Percentiles rank a stretch among this genome's conserved stretches.
These are phyloP conservation scores for Protonibea diacanthus DNA, from an alignment of 2,797 vertebrate species.

Conservation along the genomic window DNA sequence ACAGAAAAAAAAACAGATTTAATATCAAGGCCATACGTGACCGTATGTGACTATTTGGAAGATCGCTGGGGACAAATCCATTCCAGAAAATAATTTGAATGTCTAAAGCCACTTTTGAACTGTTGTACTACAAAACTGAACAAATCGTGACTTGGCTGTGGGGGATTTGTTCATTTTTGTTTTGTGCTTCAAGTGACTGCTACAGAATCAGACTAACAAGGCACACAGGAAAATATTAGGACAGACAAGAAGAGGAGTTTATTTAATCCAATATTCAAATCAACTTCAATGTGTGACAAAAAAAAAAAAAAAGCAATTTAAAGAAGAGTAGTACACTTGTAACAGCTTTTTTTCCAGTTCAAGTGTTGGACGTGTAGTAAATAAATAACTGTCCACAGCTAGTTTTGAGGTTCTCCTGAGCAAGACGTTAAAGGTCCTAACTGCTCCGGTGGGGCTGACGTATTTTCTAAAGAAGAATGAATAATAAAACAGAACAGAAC, in stretches of 20 bases:
- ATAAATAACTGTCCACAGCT: constrained; percentile 27
- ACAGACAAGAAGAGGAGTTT: neutral
- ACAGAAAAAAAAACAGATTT: neutral
- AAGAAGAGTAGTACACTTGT: neutral
- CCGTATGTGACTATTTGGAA: neutral
- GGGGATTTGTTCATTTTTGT: neutral
- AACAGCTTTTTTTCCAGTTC: constrained; percentile 4
- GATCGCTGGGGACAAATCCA: constrained; percentile 11
- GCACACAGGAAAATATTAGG: neutral
- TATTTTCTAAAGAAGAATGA: constrained; percentile 54
- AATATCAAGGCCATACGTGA: neutral
- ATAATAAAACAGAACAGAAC: constrained; percentile 41
- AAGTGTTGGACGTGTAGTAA: constrained; percentile 10
- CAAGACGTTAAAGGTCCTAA: constrained; percentile 29
- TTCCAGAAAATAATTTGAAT: neutral
- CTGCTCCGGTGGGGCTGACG: constrained; percentile 29
- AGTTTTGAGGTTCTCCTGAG: constrained; percentile 26
- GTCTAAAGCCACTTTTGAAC: constrained; percentile 2
- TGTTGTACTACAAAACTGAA: neutral
- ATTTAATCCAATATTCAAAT: constrained; percentile 8
- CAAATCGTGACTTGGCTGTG: constrained; percentile 15
- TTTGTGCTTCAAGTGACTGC: no score
- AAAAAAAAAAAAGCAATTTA: neutral
- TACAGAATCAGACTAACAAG: neutral
- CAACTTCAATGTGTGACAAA: neutral